Conservation (phyloP, 2,113 vertebrate species). For the Hystrix brachyura region DNA sequence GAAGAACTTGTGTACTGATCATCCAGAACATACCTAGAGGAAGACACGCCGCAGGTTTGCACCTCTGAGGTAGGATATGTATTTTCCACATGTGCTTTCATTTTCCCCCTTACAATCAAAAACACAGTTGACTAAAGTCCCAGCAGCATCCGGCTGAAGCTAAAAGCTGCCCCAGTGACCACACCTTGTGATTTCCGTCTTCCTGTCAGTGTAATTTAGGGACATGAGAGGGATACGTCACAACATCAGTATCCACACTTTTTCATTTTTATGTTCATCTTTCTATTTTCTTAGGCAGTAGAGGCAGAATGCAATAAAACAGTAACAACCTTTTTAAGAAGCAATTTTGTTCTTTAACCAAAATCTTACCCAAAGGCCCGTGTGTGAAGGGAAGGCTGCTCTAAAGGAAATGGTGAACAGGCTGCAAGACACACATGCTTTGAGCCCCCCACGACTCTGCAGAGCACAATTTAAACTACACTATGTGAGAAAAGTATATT, state of each 20-base stretch:
- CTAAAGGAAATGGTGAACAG: conserved; percentile 63
- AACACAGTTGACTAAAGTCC: conserved; percentile 42
- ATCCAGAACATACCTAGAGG: conserved; percentile 94
- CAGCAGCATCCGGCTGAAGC: conserved; percentile 31
- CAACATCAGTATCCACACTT: neutral
- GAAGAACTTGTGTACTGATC: conserved; percentile 97
- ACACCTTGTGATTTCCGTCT: neutral
- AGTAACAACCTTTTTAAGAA: neutral
- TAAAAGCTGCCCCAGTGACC: neutral
- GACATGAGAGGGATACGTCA: neutral
- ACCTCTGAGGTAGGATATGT: accelerated
- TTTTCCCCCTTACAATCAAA: conserved; percentile 17
- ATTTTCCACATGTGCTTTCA: neutral
- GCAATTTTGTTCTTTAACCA: conserved; percentile 47
- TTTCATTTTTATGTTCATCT: neutral
- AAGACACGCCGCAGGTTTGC: neutral
- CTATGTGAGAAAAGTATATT: neutral
- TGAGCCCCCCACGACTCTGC: neutral
- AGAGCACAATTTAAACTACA: neutral
- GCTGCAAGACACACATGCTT: neutral
- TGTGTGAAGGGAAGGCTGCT: neutral
- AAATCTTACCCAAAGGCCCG: conserved; percentile 17
- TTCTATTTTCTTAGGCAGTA: conserved; percentile 1
- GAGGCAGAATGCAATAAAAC: neutral
- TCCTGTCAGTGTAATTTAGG: neutral